Conservation (phyloP, 2,888 invertebrate genomes). For the Volucella bombylans region DNA sequence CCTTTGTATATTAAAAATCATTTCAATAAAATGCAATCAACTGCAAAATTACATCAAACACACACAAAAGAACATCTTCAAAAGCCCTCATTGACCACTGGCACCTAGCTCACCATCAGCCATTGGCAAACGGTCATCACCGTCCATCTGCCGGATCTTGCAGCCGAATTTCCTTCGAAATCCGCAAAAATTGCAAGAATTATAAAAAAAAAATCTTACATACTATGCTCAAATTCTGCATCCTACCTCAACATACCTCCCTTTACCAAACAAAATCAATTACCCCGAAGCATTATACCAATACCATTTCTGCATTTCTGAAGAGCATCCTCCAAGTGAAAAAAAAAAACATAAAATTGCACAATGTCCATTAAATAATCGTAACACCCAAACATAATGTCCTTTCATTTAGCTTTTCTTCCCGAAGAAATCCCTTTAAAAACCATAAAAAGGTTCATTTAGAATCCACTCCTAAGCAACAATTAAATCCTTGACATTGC, state of each 20-base stretch:
- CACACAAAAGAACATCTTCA: constrained; percentile 12
- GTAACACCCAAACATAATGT: constrained; percentile 61
- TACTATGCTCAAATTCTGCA: constrained; percentile 31
- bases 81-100: constrained; percentile 21
- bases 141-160: constrained; percentile 71
- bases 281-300: constrained; percentile 61
- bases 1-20: neutral
- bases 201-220: constrained; percentile 22
- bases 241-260: constrained; percentile 54
- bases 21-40: constrained; percentile 50
- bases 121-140: constrained; percentile 33
- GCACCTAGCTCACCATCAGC: constrained; percentile 16
- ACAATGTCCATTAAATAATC: constrained; percentile 72
- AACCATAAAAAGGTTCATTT: constrained; percentile 71
- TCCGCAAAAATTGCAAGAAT: constrained; percentile 68
- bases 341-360: constrained; percentile 44
- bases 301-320: constrained; percentile 13
- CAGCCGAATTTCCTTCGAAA: constrained; percentile 44
- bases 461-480: constrained; percentile 66
- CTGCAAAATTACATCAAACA: constrained; percentile 48
- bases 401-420: constrained; percentile 29
- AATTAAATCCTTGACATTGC: constrained; percentile 68
- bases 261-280: constrained; percentile 71
- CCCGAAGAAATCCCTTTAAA: constrained; percentile 36
- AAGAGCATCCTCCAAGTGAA: constrained; percentile 26